Percentiles rank a stretch among this genome's conserved stretches.
Conservation (phyloP, 1,140 invertebrate species). For the Oryzaephilus surinamensis region DNA sequence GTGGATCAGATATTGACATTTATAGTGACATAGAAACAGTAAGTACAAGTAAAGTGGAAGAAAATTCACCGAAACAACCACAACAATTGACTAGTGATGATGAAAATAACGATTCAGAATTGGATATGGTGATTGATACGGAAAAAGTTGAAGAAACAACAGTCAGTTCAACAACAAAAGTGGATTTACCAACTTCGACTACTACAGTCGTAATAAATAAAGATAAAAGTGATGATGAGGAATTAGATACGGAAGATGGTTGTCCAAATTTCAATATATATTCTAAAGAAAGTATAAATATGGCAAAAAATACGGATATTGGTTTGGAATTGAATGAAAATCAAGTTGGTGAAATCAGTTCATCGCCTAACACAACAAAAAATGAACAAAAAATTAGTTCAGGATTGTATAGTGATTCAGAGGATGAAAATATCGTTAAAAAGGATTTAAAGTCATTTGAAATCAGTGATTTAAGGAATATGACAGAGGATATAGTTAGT, state of each 20-base stretch:
- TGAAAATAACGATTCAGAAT: conserved; percentile 51
- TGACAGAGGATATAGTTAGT: conserved; percentile 49
- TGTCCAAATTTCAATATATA: conserved; percentile 78
- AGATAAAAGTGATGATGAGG: conserved; percentile 29
- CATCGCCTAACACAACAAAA: conserved; percentile 17
- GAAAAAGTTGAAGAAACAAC: conserved; percentile 33
- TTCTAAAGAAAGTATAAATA: conserved; percentile 64
- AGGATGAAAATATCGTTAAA: conserved; percentile 28
- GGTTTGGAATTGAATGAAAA: conserved; percentile 28
- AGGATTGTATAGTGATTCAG: conserved; percentile 31
- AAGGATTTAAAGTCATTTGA: conserved; percentile 21
- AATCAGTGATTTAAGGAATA: conserved; percentile 36
- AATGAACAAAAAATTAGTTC: conserved; percentile 9
- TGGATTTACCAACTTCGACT: conserved; percentile 6
- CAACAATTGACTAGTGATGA: conserved; percentile 16
- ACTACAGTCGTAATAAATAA: conserved; percentile 15
- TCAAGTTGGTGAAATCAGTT: conserved; percentile 28
- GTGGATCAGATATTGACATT: conserved; percentile 39
- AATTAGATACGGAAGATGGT: conserved; percentile 53
- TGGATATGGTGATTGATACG: conserved; percentile 52
- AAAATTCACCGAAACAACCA: conserved; percentile 38
- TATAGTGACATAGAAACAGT: conserved; percentile 46
- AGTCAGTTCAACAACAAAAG: conserved; percentile 9
- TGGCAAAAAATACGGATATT: conserved; percentile 49
- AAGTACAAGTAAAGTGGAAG: conserved; percentile 26